These are phyloP conservation scores for Lemur catta DNA, from an alignment of 2,797 vertebrate species.

Conservation along the genomic window DNA sequence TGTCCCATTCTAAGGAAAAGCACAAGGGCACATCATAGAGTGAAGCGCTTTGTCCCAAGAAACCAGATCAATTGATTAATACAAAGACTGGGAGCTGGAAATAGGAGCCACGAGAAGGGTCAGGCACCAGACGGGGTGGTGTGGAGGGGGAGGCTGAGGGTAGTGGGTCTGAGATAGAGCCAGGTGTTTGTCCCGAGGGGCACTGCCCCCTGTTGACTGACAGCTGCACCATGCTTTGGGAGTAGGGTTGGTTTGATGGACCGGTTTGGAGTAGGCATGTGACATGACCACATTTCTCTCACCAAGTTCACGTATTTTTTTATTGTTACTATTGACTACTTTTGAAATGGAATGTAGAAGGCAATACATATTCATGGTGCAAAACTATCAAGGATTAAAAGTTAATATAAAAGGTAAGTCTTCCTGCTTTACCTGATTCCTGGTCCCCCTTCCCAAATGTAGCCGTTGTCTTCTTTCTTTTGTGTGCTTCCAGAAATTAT, in stretches of 20 bases:
- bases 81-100: neutral
- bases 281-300: neutral
- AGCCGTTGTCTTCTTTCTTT: neutral
- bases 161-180: fast-evolving
- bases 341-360: neutral
- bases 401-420: neutral
- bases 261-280: neutral
- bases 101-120: neutral
- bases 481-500: neutral
- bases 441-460: neutral
- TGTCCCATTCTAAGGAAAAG: neutral
- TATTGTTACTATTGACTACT: neutral
- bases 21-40: neutral
- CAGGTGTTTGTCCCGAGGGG: neutral
- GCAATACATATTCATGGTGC: neutral
- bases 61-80: neutral
- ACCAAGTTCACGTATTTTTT: neutral
- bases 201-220: neutral
- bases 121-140: neutral
- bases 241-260: neutral
- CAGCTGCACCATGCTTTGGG: neutral
- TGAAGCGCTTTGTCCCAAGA: neutral
- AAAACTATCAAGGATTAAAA: neutral
- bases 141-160: too few species aligned
- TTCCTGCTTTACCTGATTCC: neutral